Percentiles rank a stretch among this genome's conserved stretches.
phyloP scores from a whole-genome alignment of 1,140 invertebrate genomes.

The Drosophila navojoa region DNA sequence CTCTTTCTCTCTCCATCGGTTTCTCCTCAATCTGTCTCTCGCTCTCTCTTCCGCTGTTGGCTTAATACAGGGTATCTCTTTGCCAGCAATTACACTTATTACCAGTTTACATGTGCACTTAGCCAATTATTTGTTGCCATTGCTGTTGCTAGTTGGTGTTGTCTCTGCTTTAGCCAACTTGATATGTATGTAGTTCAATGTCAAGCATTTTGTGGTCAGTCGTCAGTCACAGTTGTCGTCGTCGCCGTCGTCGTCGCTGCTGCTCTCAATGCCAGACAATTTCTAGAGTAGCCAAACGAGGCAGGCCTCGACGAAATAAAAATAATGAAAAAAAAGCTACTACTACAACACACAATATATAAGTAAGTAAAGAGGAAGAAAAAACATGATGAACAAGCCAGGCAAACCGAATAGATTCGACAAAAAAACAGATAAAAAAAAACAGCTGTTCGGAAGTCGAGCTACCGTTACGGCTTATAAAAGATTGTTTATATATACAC shows the following conservation, averaged over 20 bases:
- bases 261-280: constrained; percentile 73
- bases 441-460: constrained; percentile 67
- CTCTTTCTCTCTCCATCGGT: not conserved
- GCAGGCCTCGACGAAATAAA: constrained; percentile 19
- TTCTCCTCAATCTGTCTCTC: not conserved
- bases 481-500: constrained; percentile 19
- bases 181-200: constrained; percentile 63
- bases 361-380: constrained; percentile 9
- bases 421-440: constrained; percentile 51
- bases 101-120: constrained; percentile 29
- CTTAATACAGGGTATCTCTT: not conserved
- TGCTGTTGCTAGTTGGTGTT: not conserved
- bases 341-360: not conserved
- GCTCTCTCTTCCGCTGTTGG: not conserved
- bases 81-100: not conserved
- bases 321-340: not conserved
- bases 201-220: constrained; percentile 65
- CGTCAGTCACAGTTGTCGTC: constrained; percentile 56
- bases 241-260: constrained; percentile 19
- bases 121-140: constrained; percentile 10
- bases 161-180: constrained; percentile 22
- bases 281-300: constrained; percentile 67
- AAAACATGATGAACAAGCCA: constrained; percentile 37
- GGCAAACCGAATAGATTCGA: constrained; percentile 33
- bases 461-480: constrained; percentile 71